Percentiles rank a stretch among this genome's conserved stretches.
These are phyloP conservation scores for Empis stercorea DNA, from an alignment of 2,888 invertebrate species.

Conservation along the genomic window DNA sequence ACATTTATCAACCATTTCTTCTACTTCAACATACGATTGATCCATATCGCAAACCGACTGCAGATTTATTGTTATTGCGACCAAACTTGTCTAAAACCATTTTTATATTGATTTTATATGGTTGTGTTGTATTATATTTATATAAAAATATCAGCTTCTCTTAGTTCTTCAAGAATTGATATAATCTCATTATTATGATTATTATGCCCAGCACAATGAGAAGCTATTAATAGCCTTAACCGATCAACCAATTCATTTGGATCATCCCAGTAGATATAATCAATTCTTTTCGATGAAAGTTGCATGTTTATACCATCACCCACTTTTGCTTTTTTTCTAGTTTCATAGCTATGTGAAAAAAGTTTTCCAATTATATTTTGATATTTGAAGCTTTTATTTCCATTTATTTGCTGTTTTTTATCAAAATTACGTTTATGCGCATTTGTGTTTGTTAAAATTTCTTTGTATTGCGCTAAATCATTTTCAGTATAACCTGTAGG, in stretches of 20 bases:
- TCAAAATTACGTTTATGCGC: neutral
- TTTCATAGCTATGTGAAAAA: neutral
- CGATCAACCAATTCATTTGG: no score
- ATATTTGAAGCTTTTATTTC: neutral
- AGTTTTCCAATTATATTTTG: neutral
- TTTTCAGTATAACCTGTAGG: neutral
- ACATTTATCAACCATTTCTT: no score
- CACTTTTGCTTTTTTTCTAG: neutral
- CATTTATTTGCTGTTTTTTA: neutral
- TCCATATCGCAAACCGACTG: no score
- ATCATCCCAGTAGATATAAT: no score
- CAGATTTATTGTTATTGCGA: no score
- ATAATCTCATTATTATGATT: neutral
- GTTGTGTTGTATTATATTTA: no score
- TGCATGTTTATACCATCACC: neutral
- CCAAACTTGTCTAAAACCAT: no score
- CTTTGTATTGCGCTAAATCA: neutral
- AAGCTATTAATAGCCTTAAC: neutral
- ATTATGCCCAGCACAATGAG: neutral
- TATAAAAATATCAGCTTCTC: no score
- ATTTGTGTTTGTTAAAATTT: neutral
- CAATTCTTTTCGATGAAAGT: neutral
- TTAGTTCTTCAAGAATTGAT: no score
- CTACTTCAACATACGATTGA: no score
- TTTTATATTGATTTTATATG: no score